phyloP scores from a whole-genome alignment of 2,888 invertebrate genomes.

The Phania funesta region DNA sequence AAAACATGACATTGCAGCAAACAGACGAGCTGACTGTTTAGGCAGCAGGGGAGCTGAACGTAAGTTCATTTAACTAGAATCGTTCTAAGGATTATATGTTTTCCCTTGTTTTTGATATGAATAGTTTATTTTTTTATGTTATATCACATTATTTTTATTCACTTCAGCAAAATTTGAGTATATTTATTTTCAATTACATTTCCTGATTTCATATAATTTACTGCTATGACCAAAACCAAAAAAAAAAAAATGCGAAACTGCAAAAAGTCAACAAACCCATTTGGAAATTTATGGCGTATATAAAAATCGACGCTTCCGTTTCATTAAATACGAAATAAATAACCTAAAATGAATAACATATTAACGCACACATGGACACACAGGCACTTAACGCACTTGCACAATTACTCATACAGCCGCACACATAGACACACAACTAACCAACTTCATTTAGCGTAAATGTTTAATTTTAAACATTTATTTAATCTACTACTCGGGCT shows the following conservation, averaged over 20 bases:
- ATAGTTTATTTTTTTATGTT: too few species aligned
- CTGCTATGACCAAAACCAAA: constrained; percentile 1
- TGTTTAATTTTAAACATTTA: constrained; percentile 35
- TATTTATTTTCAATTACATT: too few species aligned
- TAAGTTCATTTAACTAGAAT: too few species aligned
- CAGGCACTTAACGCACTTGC: constrained; percentile 5
- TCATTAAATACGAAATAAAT: constrained; percentile 68
- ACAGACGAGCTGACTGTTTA: too few species aligned
- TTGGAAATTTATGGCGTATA: constrained; percentile 73
- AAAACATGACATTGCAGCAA: too few species aligned
- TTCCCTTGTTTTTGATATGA: too few species aligned
- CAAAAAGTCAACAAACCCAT: constrained; percentile 75
- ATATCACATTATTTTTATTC: too few species aligned
- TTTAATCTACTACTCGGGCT: constrained; percentile 44
- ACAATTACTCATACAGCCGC: constrained; percentile 3
- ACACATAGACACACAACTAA: background rate
- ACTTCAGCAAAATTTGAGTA: too few species aligned
- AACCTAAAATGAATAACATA: constrained; percentile 47
- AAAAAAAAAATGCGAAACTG: too few species aligned
- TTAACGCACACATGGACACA: background rate
- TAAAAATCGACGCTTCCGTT: constrained; percentile 69
- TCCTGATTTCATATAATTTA: constrained; percentile 24
- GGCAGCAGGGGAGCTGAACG: too few species aligned
- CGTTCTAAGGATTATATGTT: too few species aligned
- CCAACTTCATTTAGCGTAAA: background rate